Base-by-base conservation (phyloP, 2,888 invertebrate species). In the Cylloceria caligata region DNA sequence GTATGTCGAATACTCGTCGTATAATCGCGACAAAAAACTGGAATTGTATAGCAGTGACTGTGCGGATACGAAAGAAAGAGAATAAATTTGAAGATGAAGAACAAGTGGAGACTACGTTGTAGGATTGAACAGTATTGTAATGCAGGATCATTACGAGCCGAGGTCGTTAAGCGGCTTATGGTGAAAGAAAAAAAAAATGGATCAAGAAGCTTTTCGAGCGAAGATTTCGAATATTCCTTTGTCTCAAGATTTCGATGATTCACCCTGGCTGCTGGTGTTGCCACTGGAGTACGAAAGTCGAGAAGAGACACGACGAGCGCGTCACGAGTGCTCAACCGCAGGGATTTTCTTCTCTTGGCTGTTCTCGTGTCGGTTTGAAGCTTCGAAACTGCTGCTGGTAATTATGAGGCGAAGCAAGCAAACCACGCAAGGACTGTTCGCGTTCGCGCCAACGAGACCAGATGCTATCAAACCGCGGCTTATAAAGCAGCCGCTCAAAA, bases 381-480 rank as follows among this genome's bases (percentile, higher is more conserved):
- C 64, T 39, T 52, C 64, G 64, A 42, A 49, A 24, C 16, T 57
- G 55, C 36, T 24, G 16, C 47, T 64, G 39, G 27, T 52, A 65
- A 74, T 74, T 74, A 74, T 27, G 52, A 64, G 73, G 73, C 55
- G 73, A 52, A 55, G 73, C 64, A 65, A 74, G 64, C 73, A 65
- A 52, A 74, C 73, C 52, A 39, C 73, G 62, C 39, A n/a, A n/a
- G 55, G 24, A 42, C 27, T 9, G 11, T 19, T 71, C 27, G 57
- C 57, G 39, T 42, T 74, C 24, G 27, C 9, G 27, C 11, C 47
- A 39, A 64, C 24, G 39, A 52, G 27, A 27, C 64, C 13, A 24
- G 52, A 52, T 64, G 64, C 62, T 64, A 64, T 64, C 73, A 52
- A 74, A 74, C 73, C 64, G 39, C 64, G 27, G 55, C 27, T 74